Base-by-base conservation (phyloP, 2,113 vertebrate genomes). In the Sebastes fasciatus region DNA sequence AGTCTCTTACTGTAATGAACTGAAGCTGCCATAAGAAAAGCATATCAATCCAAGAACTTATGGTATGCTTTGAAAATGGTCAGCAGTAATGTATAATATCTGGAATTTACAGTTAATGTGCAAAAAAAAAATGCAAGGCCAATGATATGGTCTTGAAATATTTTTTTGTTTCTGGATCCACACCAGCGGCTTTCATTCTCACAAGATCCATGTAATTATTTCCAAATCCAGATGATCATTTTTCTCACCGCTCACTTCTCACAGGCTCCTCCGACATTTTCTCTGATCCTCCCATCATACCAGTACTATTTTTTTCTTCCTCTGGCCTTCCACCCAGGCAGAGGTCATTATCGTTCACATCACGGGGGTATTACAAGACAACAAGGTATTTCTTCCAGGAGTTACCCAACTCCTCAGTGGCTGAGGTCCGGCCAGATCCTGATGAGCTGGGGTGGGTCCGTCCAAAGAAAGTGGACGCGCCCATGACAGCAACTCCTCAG, bases 401-500 rank as follows among this genome's bases (percentile, higher is more conserved):
- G 70, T 69, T 67, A 78, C 65, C 34, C 14, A 80, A 75, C 71
- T 84, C 89, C 85, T 86, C 61, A 6, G 80, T 42, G 82, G 72
- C 78, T 64, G 49, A 52, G 23, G 42, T 73, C 77, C 2, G 45
- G 80, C 89, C 88, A 92, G 83, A 92, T 81, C 86, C 87, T 91
- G 90, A 94, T 83, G 74, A 85, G 79, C 61, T 75, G 58, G 73
- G 77, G 80, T 72, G 77, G 85, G 70, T 74, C 74, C 13, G 74
- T 89, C 70, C 69, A 87, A 74, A 86, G 13, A 64, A 75, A 52
- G 82, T n/a, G 79, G 84, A 51, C 84, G 52, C 81, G 61, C 86
- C 91, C 90, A 87, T 80, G 87, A 90, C 85, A 80, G 75, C 79
- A 62, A 21, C 70, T 88, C 90, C 67, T 77, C 46, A 0, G 88